These are phyloP conservation scores for Propithecus deckenii DNA, from an alignment of 2,797 vertebrate genomes.

Conservation along the genomic window DNA sequence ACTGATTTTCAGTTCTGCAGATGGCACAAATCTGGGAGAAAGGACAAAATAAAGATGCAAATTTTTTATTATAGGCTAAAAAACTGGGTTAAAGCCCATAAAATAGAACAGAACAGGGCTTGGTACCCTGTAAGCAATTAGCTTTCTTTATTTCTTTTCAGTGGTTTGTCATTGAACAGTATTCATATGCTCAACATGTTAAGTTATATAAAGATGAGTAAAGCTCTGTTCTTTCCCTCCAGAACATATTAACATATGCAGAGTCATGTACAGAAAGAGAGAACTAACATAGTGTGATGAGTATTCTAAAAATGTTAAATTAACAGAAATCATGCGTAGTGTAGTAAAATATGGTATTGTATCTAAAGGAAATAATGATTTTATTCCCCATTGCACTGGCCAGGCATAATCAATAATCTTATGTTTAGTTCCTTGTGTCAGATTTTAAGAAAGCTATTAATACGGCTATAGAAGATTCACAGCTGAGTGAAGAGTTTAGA, in stretches of 20 bases:
- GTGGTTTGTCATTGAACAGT: neutral
- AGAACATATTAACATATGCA: neutral
- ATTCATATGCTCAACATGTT: neutral
- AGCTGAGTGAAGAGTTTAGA: neutral
- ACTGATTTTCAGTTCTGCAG: neutral
- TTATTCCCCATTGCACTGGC: neutral
- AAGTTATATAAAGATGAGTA: neutral
- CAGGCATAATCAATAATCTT: neutral
- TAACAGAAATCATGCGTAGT: neutral
- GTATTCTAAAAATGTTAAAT: neutral
- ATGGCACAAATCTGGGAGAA: neutral
- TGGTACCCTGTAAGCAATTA: neutral
- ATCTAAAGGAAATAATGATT: neutral
- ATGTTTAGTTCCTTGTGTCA: neutral
- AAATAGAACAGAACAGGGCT: slow-evolving; percentile 7
- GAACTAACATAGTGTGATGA: neutral
- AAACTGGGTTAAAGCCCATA: neutral
- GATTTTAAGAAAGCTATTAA: neutral
- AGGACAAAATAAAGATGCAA: neutral
- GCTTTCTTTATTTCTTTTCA: neutral
- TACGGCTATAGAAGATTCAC: neutral
- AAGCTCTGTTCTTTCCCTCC: neutral
- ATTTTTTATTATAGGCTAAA: neutral
- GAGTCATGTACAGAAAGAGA: neutral
- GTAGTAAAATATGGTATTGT: neutral